Percentiles rank a stretch among this genome's conserved stretches.
phyloP scores from a whole-genome alignment of 2,113 vertebrate species.

The Chlorodrepanis virens region DNA sequence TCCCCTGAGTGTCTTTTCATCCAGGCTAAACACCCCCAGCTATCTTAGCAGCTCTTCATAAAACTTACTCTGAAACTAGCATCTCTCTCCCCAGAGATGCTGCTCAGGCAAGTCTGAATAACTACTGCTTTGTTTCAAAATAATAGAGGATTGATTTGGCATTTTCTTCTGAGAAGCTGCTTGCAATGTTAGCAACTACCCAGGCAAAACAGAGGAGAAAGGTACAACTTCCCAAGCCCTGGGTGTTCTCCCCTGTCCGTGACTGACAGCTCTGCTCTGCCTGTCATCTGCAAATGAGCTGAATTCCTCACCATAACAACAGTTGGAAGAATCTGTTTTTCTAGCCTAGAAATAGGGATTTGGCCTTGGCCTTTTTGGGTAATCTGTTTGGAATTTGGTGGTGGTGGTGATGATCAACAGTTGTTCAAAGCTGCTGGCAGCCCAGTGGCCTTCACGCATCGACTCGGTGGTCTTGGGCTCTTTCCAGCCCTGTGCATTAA shows the following conservation, averaged over 20 bases:
- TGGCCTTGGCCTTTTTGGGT: constrained; percentile 33
- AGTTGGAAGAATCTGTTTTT: constrained; percentile 37
- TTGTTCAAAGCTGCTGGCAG: constrained; percentile 51
- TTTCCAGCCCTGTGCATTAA: constrained; percentile 54
- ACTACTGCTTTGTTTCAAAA: background rate
- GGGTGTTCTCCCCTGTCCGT: background rate
- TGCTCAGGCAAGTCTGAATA: background rate
- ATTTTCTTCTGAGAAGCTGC: background rate
- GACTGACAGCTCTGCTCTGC: background rate
- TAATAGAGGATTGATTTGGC: background rate
- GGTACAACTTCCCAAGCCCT: background rate
- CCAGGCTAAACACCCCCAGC: background rate
- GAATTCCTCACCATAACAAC: constrained; percentile 5
- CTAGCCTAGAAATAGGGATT: background rate
- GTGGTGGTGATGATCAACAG: constrained; percentile 26
- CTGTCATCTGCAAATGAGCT: background rate
- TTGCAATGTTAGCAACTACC: background rate
- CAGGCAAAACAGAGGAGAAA: constrained; percentile 1
- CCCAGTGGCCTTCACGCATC: background rate
- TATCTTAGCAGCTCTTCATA: background rate
- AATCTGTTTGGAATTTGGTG: constrained; percentile 58
- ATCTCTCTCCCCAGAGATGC: background rate
- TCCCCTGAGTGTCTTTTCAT: background rate
- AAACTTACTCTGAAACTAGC: background rate
- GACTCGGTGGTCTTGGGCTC: constrained; percentile 51